Conservation (phyloP, 2,113 vertebrate genomes). For the Embiotoca jacksoni region DNA sequence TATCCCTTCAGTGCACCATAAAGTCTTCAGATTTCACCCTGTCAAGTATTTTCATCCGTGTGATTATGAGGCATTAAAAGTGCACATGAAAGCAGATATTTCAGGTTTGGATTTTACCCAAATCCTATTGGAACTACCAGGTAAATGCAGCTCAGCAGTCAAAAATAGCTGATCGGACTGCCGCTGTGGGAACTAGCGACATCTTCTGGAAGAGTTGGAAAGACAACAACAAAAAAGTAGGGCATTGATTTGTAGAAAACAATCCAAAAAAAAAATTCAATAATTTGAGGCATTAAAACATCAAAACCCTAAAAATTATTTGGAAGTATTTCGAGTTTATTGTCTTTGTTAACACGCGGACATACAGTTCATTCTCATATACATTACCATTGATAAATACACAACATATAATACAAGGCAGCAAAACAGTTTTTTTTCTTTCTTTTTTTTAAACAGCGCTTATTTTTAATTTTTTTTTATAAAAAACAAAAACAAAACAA, state of each 20-base stretch:
- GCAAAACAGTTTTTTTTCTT: background rate
- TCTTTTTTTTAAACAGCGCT: no score
- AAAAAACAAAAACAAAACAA: no score
- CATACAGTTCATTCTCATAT: background rate
- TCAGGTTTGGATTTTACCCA: slow-evolving; percentile 1
- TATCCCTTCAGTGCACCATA: background rate
- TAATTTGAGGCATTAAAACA: background rate
- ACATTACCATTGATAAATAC: slow-evolving; percentile 40
- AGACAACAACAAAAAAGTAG: background rate
- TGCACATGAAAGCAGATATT: slow-evolving; percentile 30
- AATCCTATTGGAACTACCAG: slow-evolving; percentile 38
- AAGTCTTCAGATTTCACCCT: background rate
- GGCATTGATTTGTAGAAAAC: background rate
- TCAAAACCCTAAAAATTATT: background rate
- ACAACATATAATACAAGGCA: background rate
- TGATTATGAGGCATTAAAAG: background rate
- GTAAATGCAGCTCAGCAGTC: slow-evolving; percentile 36
- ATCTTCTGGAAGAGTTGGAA: slow-evolving; percentile 47
- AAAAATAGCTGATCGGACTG: background rate
- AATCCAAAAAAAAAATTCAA: background rate
- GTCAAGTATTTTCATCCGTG: background rate
- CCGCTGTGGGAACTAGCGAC: slow-evolving; percentile 34
- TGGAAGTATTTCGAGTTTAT: slow-evolving; percentile 39
- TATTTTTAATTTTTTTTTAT: no score
- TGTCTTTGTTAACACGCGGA: slow-evolving; percentile 8